Base-by-base conservation (phyloP, 1,140 invertebrate genomes). In the Maniola jurtina region DNA sequence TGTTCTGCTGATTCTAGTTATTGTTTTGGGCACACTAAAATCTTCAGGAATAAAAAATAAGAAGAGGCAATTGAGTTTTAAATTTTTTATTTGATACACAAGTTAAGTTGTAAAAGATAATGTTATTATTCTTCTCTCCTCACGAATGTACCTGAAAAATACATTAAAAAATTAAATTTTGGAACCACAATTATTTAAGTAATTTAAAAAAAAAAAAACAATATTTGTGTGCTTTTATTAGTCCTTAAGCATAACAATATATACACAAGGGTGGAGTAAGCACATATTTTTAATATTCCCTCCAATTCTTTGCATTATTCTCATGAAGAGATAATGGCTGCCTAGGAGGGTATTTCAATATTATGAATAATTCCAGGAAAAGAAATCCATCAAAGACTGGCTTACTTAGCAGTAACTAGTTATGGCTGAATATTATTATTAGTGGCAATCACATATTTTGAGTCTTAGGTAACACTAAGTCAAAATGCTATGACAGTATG, bases 231-330 rank as follows among this genome's bases (percentile, higher is more conserved):
- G 64, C 70, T 75, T 70, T 66, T 55, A 48, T 66, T 79, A 89
- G 84, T 88, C 80, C 83, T 80, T 65, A 38, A 36, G 59, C 62
- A 77, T 72, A 61, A 62, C 25, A 55, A 60, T 64, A 66, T 64
- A 66, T 81, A 70, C 60, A 72, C 57, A 78, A 83, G 84, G 77
- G 83, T 83, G 84, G 84, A 89, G 74, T 61, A 68, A 80, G 79
- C 73, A 55, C 47, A 38, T 36, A 56, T 48, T 48, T n/a, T 59
- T 81, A 70, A 71, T 86, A 60, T 89, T 60, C 76, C 87, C 85
- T 81, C 79, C 60, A 68, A 79, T 86, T 89, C 85, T 89, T 88
- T 80, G 68, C 81, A 82, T 83, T 79, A 72, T 61, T 79, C 79
- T 76, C 75, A 86, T 68, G 25, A 45, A 55, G 68, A 82, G 75